Evolutionary conservation across 2,797 vertebrate species (phyloP).

Genomic region (Epinephelus coioides): DNA sequence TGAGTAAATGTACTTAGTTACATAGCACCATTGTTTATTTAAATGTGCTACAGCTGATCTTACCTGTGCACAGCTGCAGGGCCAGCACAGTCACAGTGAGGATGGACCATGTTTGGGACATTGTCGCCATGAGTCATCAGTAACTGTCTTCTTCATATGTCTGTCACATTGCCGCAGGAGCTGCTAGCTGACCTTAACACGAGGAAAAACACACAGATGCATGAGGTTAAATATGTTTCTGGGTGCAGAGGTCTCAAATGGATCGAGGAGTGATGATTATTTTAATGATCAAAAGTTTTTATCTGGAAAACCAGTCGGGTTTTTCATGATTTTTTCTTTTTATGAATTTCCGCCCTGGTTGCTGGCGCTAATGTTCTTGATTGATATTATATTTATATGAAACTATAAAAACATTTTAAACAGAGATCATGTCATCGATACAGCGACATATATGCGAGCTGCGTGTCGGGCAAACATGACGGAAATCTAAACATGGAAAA

Average conservation of each 20-base stretch:
- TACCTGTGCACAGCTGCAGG: conserved; percentile 68
- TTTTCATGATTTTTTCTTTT: not conserved
- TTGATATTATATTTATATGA: not conserved
- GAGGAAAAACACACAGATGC: not conserved
- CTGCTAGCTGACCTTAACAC: conserved; percentile 20
- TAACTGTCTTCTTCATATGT: conserved; percentile 6
- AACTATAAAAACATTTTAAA: not conserved
- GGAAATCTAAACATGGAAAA: not conserved
- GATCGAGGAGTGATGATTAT: not conserved
- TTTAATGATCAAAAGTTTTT: not conserved
- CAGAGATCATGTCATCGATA: not conserved
- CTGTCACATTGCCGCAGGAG: conserved; percentile 37
- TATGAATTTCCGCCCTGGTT: accelerated
- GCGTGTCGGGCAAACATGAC: not conserved
- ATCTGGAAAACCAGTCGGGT: not conserved
- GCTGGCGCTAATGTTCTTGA: too few relatives aligned
- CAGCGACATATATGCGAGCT: not conserved
- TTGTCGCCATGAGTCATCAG: conserved; percentile 52
- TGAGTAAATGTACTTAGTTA: too few relatives aligned
- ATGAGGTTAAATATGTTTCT: not conserved
- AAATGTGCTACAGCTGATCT: not conserved
- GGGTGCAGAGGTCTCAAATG: not conserved
- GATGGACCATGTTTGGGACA: conserved; percentile 57
- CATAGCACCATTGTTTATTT: too few relatives aligned
- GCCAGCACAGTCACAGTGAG: conserved; percentile 53